These are phyloP conservation scores for Acanthis flammea DNA, from an alignment of 2,797 vertebrate genomes.

Conservation along the genomic window DNA sequence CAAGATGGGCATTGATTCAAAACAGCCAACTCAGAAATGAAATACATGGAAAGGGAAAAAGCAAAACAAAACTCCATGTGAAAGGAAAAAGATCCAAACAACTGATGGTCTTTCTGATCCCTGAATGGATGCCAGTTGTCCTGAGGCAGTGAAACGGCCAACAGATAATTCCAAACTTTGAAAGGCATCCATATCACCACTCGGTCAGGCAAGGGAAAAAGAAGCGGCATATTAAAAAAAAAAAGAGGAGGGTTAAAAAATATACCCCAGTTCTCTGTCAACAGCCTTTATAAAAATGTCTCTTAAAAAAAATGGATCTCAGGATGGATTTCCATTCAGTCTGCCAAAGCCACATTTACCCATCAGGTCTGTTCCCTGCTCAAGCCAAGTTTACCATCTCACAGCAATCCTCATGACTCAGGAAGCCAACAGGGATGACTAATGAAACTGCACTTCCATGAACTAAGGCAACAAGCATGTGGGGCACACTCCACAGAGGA, in stretches of 20 bases:
- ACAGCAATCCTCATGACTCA: neutral
- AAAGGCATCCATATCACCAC: constrained; percentile 27
- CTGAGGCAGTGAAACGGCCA: constrained; percentile 50
- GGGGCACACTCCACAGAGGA: neutral
- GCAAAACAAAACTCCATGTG: constrained; percentile 59
- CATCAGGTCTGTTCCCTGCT: neutral
- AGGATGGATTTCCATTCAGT: neutral
- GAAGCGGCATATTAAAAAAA: neutral
- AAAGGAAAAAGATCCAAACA: constrained; percentile 61
- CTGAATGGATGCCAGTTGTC: constrained; percentile 44
- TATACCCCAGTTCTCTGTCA: neutral
- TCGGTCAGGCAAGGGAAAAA: neutral
- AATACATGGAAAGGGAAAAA: constrained; percentile 52
- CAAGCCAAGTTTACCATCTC: neutral
- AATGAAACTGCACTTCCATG: neutral
- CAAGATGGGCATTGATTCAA: constrained; percentile 41
- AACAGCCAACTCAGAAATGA: constrained; percentile 39
- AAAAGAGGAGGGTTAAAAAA: neutral
- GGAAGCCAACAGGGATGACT: neutral
- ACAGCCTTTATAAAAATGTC: constrained; percentile 14
- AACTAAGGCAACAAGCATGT: neutral
- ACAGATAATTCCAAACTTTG: constrained; percentile 50
- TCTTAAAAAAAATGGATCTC: constrained; percentile 15
- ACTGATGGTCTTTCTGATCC: constrained; percentile 51
- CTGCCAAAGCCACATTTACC: neutral